Base-by-base conservation (phyloP, 1,140 invertebrate genomes). In the Tetramorium parvispinum region DNA sequence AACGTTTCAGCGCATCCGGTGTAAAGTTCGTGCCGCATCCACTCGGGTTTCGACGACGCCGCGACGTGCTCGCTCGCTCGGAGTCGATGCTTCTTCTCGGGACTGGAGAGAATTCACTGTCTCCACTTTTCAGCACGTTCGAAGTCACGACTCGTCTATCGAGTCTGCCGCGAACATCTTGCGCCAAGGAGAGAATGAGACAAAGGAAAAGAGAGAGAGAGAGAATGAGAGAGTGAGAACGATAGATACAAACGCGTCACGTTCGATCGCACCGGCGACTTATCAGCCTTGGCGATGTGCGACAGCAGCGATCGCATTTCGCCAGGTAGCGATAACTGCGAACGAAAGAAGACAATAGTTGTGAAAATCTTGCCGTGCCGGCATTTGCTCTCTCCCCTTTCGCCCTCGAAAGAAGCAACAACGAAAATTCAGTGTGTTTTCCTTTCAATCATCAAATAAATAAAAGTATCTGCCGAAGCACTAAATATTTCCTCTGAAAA, bases 131-230 rank as follows among this genome's bases (percentile, higher is more conserved):
- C 79, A 83, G 40, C 66, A 53, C 65, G 79, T 73, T 73, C 51
- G 68, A 61, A 83, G 79, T 82, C 66, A 59, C 66, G 79, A 59
- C 40, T 57, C 27, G 68, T 83, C 79, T 83, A 82, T 82, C 79
- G 66, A 82, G 18, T 73, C 66, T 46, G 79, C 68, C 68, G 68
- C 68, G 68, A 83, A 27, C 68, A 83, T 49, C 68, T 82, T 83
- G 68, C 68, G 27, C 53, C 24, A 16, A 40, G 18, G 32, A 43
- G 53, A 75, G 51, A 57, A n/a, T 8, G 5, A 57, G 18, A 75
- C 13, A 32, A 6, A 40, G 70, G 18, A 8, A 10, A 16, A 49
- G 10, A 59, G 37, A 7, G 59, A 79, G 11, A 49, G 32, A 59
- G 16, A 57, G 16, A 43, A 51, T 21, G 8, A 43, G n/a, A 10